Conservation (phyloP, 2,888 invertebrate genomes). For the Lasioglossum lativentre region DNA sequence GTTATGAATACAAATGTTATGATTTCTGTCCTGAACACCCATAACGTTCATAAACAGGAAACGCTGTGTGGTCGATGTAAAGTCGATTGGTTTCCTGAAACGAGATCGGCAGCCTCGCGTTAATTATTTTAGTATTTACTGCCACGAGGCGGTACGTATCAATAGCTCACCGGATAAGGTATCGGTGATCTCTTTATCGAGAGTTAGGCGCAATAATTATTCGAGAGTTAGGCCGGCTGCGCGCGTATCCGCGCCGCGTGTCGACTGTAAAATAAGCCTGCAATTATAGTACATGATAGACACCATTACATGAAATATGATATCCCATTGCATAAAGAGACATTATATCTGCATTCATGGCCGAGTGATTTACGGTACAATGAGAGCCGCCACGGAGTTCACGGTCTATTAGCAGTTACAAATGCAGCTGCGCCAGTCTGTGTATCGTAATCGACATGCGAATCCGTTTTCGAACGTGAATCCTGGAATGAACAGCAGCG, state of each 20-base stretch:
- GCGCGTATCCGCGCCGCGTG: conserved; percentile 52
- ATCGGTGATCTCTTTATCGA: conserved; percentile 65
- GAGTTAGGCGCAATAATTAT: conserved; percentile 64
- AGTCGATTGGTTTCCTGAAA: conserved; percentile 17
- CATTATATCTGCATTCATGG: conserved; percentile 76
- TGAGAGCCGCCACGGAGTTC: conserved; percentile 65
- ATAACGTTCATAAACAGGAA: neutral
- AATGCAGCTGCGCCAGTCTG: conserved; percentile 53
- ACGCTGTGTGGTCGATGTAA: neutral
- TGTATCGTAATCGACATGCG: conserved; percentile 31
- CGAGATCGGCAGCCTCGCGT: neutral
- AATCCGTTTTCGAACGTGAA: conserved; percentile 29
- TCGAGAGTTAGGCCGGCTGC: conserved; percentile 50
- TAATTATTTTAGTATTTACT: conserved; percentile 50
- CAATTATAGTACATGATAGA: conserved; percentile 69
- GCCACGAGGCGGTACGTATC: conserved; percentile 24
- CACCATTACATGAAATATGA: conserved; percentile 72
- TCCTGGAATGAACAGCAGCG: neutral
- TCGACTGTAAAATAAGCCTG: conserved; percentile 61
- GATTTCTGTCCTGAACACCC: neutral
- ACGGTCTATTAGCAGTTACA: conserved; percentile 67
- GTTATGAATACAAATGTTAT: neutral
- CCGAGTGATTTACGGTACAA: conserved; percentile 76
- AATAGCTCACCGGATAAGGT: conserved; percentile 60
- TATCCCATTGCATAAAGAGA: conserved; percentile 71